phyloP scores from a whole-genome alignment of 2,797 vertebrate genomes.

The Ciconia nigra region DNA sequence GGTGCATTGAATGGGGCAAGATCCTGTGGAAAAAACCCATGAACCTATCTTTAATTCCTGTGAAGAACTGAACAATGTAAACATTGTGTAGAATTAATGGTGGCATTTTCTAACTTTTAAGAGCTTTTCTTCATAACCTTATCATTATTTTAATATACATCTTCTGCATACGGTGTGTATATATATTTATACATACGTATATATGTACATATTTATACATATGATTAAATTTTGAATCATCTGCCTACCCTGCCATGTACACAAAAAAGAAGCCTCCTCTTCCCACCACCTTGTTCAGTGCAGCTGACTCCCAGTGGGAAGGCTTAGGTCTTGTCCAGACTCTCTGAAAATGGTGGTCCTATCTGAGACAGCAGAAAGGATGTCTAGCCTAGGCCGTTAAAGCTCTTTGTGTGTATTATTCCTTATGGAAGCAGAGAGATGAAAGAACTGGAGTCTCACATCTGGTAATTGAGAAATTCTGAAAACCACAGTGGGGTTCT shows the following conservation, averaged over 20 bases:
- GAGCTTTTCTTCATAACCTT: neutral
- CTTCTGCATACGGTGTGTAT: neutral
- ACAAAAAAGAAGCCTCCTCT: neutral
- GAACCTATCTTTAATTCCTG: neutral
- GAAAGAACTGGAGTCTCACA: neutral
- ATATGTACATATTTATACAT: neutral
- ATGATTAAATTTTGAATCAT: neutral
- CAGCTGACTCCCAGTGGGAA: neutral
- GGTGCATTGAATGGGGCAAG: neutral
- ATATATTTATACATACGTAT: neutral
- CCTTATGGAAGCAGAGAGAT: neutral
- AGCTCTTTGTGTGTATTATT: neutral
- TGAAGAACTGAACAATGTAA: neutral
- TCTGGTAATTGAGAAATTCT: neutral
- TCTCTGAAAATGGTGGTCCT: neutral
- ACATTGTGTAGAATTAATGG: neutral
- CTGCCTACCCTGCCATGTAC: neutral
- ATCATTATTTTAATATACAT: neutral
- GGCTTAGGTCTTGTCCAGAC: neutral
- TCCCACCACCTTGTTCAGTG: neutral
- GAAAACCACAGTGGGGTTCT: neutral
- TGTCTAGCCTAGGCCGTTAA: neutral
- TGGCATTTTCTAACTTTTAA: neutral
- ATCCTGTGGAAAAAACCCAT: neutral
- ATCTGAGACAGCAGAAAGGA: neutral